Evolutionary conservation across 2,113 vertebrate genomes (phyloP).

Genomic region (Haplochromis burtoni): DNA sequence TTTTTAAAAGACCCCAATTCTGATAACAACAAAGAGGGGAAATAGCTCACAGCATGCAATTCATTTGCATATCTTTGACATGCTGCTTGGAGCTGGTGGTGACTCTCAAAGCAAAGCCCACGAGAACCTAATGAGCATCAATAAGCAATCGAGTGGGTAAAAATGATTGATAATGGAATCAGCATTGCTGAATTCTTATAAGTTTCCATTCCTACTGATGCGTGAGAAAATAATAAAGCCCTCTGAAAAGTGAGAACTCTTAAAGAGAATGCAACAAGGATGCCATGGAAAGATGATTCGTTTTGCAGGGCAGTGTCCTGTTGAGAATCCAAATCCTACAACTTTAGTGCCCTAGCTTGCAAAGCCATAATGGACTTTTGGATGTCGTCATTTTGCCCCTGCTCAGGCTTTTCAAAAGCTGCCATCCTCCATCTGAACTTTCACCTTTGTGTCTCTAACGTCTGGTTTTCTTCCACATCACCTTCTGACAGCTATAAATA

Average conservation of each 20-base stretch:
- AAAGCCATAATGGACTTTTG: background rate
- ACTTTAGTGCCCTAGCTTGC: rapidly evolving
- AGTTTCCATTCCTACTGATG: rapidly evolving
- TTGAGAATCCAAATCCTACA: background rate
- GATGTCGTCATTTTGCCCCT: background rate
- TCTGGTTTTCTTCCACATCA: rapidly evolving
- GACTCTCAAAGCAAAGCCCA: background rate
- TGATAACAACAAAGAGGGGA: background rate
- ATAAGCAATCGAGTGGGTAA: background rate
- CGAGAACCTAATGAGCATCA: background rate
- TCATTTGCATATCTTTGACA: background rate
- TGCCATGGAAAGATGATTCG: background rate
- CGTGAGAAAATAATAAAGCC: background rate
- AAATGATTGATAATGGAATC: background rate
- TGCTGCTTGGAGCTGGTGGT: background rate
- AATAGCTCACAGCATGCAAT: background rate
- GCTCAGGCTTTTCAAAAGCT: background rate
- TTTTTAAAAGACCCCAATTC: background rate
- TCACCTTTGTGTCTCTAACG: rapidly evolving
- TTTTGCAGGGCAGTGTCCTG: background rate
- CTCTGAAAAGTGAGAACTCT: background rate
- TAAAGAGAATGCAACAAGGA: background rate
- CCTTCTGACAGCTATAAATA: background rate
- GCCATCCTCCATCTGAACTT: background rate
- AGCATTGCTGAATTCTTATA: background rate